phyloP scores from a whole-genome alignment of 2,113 vertebrate species.

The Crotalus helleri region DNA sequence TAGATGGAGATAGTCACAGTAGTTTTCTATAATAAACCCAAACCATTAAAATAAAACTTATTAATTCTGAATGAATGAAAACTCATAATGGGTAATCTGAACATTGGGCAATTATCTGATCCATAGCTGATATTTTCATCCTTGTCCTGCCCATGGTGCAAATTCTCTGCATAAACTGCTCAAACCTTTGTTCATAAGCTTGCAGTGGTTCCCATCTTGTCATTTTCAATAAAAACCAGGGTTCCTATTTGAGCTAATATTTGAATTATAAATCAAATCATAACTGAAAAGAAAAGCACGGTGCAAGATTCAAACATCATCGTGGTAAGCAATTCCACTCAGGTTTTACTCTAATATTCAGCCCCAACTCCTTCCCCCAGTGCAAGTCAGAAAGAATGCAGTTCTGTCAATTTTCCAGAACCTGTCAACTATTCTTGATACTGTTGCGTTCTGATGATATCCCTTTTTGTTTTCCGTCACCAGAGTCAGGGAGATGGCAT shows the following conservation, averaged over 20 bases:
- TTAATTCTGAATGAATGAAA: background rate
- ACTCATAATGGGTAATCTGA: background rate
- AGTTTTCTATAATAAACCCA: background rate
- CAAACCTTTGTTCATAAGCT: background rate
- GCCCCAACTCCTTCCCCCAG: background rate
- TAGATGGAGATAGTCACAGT: background rate
- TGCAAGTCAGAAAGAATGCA: background rate
- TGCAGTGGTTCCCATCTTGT: background rate
- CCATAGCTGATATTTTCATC: background rate
- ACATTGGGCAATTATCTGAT: background rate
- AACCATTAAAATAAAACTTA: background rate
- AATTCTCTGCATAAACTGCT: background rate
- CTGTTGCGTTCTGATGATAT: background rate
- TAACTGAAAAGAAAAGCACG: background rate
- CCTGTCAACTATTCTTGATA: background rate
- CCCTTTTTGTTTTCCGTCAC: background rate
- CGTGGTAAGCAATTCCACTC: background rate
- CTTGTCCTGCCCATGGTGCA: background rate
- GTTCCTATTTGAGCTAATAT: background rate
- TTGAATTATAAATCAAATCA: background rate
- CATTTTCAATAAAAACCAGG: background rate
- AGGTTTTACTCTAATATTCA: background rate
- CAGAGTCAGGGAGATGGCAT: background rate
- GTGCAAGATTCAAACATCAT: background rate
- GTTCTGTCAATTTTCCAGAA: background rate